Evolutionary conservation across 2,888 invertebrate species (phyloP).

Genomic region (Pandemis cinnamomeana): DNA sequence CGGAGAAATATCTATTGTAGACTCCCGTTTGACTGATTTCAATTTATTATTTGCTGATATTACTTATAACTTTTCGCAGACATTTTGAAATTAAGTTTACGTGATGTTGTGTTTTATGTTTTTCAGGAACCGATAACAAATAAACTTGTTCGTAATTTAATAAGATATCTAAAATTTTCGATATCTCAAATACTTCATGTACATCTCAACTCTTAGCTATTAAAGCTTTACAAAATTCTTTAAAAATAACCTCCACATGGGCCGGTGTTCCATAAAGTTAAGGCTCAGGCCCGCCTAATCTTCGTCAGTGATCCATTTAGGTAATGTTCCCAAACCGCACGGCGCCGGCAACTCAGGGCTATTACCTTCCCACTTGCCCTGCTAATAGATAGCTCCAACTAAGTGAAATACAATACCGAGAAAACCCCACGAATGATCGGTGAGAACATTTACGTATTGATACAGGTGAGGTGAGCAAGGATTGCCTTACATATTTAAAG

Average conservation of each 20-base stretch:
- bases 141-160: slow-evolving; percentile 16
- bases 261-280: slow-evolving; percentile 26
- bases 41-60: slow-evolving; percentile 25
- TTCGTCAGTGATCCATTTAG: slow-evolving; percentile 64
- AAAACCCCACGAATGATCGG: slow-evolving; percentile 54
- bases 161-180: slow-evolving; percentile 6
- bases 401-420: slow-evolving; percentile 63
- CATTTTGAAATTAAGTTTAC: background rate
- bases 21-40: slow-evolving; percentile 28
- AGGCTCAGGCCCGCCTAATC: slow-evolving; percentile 48
- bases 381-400: slow-evolving; percentile 61
- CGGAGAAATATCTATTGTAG: slow-evolving; percentile 37
- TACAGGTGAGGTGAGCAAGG: slow-evolving; percentile 24
- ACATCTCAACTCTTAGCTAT: slow-evolving; percentile 8
- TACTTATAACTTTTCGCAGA: background rate
- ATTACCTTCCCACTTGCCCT: slow-evolving; percentile 57
- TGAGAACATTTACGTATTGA: slow-evolving; percentile 44
- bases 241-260: slow-evolving; percentile 21
- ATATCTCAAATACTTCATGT: slow-evolving; percentile 13
- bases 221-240: slow-evolving; percentile 17
- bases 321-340: slow-evolving; percentile 66
- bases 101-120: background rate
- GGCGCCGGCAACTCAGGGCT: slow-evolving; percentile 51
- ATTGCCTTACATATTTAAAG: slow-evolving; percentile 39
- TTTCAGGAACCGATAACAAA: background rate